Conservation (phyloP, 2,797 vertebrate genomes). For the Moxostoma hubbsi region DNA sequence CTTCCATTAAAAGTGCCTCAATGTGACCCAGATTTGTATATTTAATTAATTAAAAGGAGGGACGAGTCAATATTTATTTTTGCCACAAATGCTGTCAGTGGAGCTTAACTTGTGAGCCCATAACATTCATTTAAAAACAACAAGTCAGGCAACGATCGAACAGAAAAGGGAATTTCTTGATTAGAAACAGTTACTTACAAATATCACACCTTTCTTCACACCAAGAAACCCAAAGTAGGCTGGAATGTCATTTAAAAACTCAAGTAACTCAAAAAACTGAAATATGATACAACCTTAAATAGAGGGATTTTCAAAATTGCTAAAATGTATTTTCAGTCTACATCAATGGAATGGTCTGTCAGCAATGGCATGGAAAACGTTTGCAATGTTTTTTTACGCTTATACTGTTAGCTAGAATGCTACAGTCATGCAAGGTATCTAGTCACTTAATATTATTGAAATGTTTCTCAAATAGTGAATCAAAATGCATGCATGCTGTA, state of each 20-base stretch:
- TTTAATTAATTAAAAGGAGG: no score
- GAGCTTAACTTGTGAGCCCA: no score
- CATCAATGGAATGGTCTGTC: background rate
- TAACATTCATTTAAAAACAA: background rate
- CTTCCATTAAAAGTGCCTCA: no score
- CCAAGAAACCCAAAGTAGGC: slow-evolving; percentile 4
- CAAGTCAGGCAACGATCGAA: background rate
- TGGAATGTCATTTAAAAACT: background rate
- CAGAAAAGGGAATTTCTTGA: background rate
- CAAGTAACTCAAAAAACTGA: background rate
- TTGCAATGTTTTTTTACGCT: background rate
- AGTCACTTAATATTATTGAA: background rate
- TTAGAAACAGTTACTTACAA: background rate
- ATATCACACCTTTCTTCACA: background rate
- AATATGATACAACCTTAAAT: background rate
- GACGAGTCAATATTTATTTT: no score
- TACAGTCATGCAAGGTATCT: slow-evolving; percentile 13
- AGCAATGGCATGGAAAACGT: background rate
- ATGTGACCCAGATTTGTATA: no score
- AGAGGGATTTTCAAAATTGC: slow-evolving; percentile 1
- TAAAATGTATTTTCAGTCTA: background rate
- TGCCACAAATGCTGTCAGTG: no score
- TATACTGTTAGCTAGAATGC: background rate
- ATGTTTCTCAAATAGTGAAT: background rate
- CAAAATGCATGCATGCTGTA: background rate